Conservation (phyloP, 2,113 vertebrate genomes). For the Cryptomyrus ogoouensis region DNA sequence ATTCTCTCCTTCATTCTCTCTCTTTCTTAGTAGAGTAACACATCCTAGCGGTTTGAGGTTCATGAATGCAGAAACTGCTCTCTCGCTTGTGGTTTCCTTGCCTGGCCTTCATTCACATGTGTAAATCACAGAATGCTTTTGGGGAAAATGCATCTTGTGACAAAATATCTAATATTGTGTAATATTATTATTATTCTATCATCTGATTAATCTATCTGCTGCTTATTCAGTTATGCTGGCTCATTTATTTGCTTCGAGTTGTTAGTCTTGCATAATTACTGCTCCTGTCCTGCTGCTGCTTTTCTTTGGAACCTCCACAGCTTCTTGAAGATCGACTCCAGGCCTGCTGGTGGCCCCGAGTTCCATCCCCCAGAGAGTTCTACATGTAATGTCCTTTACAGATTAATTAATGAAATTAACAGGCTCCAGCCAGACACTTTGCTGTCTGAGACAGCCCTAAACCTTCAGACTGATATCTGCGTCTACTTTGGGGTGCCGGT, state of each 20-base stretch:
- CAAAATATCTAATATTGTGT: not conserved
- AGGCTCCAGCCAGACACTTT: not conserved
- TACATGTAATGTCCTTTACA: not conserved
- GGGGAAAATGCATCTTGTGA: not conserved
- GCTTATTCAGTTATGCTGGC: not conserved
- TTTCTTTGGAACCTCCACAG: not conserved
- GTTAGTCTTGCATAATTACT: not conserved
- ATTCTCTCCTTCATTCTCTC: not conserved
- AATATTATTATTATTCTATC: not conserved
- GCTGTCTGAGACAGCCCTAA: not conserved
- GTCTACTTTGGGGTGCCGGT: not conserved
- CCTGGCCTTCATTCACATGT: not conserved
- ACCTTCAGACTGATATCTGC: not conserved
- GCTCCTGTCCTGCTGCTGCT: not conserved
- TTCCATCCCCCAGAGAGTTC: not conserved
- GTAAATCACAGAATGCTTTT: not conserved
- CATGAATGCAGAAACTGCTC: not conserved
- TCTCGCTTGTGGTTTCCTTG: not conserved
- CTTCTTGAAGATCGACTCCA: not conserved
- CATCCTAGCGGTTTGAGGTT: not conserved
- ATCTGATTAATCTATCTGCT: not conserved
- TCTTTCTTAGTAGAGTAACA: not conserved
- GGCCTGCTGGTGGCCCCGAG: not conserved
- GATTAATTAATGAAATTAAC: not conserved
- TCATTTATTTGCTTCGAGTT: not conserved